A percentile compares a stretch with the other conserved stretches of the same genome.
phyloP scores from a whole-genome alignment of 2,888 invertebrate genomes.

The Hymenopus coronatus region DNA sequence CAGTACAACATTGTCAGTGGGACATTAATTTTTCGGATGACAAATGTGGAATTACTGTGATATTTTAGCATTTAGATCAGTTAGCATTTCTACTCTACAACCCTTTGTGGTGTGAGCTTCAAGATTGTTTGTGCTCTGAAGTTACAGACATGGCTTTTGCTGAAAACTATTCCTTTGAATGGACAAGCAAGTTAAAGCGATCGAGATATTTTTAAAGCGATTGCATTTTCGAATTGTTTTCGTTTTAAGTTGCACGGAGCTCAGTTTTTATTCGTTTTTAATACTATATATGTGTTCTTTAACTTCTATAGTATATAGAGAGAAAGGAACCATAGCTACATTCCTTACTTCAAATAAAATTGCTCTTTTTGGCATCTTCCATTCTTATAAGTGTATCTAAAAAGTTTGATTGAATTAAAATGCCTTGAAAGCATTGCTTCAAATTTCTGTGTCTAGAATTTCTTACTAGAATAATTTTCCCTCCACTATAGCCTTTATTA shows the following conservation, averaged over 20 bases:
- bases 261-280: background rate
- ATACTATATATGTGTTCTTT: background rate
- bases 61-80: too few species aligned
- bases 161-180: background rate
- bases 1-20: too few species aligned
- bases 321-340: background rate
- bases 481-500: too few species aligned
- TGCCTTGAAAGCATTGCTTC: background rate
- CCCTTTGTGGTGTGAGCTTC: too few species aligned
- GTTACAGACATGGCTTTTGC: too few species aligned
- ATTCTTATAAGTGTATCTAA: background rate
- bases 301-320: background rate
- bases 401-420: background rate
- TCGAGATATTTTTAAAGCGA: background rate
- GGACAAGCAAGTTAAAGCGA: background rate
- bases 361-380: background rate
- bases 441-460: too few species aligned
- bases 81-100: too few species aligned
- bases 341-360: too few species aligned
- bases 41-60: too few species aligned
- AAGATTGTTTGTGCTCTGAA: background rate
- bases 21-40: too few species aligned
- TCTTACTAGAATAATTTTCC: too few species aligned
- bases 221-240: background rate
- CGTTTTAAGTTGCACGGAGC: background rate